phyloP scores from a whole-genome alignment of 1,140 invertebrate species.

The Phthorimaea operculella region DNA sequence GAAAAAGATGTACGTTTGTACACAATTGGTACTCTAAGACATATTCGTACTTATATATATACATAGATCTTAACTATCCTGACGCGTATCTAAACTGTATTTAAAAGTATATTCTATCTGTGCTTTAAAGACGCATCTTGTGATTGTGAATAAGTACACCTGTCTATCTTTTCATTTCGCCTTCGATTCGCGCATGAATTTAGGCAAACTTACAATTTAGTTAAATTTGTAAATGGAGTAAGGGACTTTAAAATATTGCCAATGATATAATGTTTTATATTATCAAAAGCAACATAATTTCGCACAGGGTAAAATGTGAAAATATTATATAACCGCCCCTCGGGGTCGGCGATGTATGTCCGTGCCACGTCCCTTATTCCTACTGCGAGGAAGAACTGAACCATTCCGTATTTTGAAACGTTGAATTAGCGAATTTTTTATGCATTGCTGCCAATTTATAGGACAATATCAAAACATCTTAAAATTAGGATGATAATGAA shows the following conservation, averaged over 20 bases:
- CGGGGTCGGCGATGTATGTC: constrained; percentile 31
- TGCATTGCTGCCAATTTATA: constrained; percentile 57
- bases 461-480: constrained; percentile 9
- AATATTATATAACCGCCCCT: constrained; percentile 33
- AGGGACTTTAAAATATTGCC: constrained; percentile 55
- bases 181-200: constrained; percentile 29
- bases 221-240: constrained; percentile 49
- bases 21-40: constrained; percentile 61
- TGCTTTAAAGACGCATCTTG: constrained; percentile 37
- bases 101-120: constrained; percentile 26
- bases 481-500: neutral
- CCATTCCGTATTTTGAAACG: constrained; percentile 44
- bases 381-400: constrained; percentile 57
- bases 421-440: constrained; percentile 38
- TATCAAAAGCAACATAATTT: constrained; percentile 50
- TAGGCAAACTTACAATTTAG: constrained; percentile 50
- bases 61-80: constrained; percentile 52
- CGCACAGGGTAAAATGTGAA: constrained; percentile 64
- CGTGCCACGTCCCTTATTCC: constrained; percentile 63
- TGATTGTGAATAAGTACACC: constrained; percentile 27
- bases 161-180: constrained; percentile 21
- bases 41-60: constrained; percentile 42
- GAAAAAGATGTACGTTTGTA: constrained; percentile 59
- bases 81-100: constrained; percentile 37
- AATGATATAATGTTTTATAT: constrained; percentile 49